Evolutionary conservation across 2,113 vertebrate genomes (phyloP).

Genomic region (Oplegnathus fasciatus): DNA sequence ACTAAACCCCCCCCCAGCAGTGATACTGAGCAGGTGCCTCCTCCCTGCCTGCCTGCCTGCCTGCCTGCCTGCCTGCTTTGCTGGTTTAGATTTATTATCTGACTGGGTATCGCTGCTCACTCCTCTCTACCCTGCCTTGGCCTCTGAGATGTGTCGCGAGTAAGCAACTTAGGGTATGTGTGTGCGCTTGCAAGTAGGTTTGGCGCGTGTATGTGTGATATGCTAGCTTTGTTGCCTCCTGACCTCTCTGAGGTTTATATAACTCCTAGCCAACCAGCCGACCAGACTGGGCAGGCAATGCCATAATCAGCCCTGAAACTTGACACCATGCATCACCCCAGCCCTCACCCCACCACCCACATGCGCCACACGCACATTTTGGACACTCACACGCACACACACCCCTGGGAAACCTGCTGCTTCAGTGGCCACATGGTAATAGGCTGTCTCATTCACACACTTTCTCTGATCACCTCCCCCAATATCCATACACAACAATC

Average conservation of each 20-base stretch:
- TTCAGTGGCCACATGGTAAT: conserved; percentile 68
- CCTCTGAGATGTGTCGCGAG: conserved; percentile 28
- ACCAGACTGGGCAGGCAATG: conserved; percentile 60
- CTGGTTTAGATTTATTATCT: conserved; percentile 61
- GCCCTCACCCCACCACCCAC: conserved; percentile 28
- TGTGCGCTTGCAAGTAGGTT: neutral
- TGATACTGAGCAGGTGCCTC: conserved; percentile 66
- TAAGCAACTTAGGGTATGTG: conserved; percentile 15
- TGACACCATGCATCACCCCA: conserved; percentile 71
- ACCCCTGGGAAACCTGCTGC: conserved; percentile 59
- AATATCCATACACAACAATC: conserved; percentile 1
- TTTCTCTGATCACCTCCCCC: conserved; percentile 62
- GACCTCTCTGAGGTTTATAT: conserved; percentile 78
- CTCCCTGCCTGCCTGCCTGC: conserved; percentile 43
- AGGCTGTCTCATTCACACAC: conserved; percentile 68
- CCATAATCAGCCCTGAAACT: conserved; percentile 80
- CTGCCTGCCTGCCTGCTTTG: conserved; percentile 33
- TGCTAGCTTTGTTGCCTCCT: conserved; percentile 74
- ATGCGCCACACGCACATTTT: conserved; percentile 14
- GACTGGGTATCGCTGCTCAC: conserved; percentile 21
- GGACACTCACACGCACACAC: conserved; percentile 26
- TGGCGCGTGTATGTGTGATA: conserved; percentile 25
- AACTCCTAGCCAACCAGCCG: conserved; percentile 61
- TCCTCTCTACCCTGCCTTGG: conserved; percentile 3
- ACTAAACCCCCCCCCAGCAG: conserved; percentile 24